Percentiles rank a stretch among this genome's conserved stretches.
phyloP scores from a whole-genome alignment of 23 tunicate genomes.

The Ciona savignyi region DNA sequence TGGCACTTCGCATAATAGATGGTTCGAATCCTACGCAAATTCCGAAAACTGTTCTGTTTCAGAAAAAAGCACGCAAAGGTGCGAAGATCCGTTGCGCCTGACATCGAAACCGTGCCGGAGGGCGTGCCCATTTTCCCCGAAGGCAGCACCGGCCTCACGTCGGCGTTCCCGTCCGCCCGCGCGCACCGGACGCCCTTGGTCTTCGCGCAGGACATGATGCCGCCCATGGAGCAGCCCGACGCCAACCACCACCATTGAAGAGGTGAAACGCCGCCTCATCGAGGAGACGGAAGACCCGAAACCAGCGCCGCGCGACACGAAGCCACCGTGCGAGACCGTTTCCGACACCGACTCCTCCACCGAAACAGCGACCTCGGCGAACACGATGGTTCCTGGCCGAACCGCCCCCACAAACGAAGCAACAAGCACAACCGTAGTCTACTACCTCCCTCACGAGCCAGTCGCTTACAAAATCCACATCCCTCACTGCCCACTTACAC shows the following conservation, averaged over 20 bases:
- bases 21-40: too few species aligned
- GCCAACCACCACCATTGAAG: conserved; percentile 77
- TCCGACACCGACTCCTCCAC: conserved; percentile 44
- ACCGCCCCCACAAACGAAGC: background rate
- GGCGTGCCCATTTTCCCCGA: conserved; percentile 44
- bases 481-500: conserved; percentile 43
- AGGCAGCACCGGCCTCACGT: conserved; percentile 22
- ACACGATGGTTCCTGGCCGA: conserved; percentile 10
- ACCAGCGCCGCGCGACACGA: background rate
- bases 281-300: conserved; percentile 52
- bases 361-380: conserved; percentile 32
- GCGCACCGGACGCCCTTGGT: conserved; percentile 22
- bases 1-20: too few species aligned
- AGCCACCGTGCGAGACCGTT: background rate
- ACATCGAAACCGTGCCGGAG: conserved; percentile 12
- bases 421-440: conserved; percentile 33
- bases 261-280: conserved; percentile 81
- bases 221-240: conserved; percentile 73
- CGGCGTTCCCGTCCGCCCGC: conserved; percentile 10
- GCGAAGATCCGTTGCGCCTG: conserved; percentile 8
- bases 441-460: conserved; percentile 50
- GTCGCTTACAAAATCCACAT: conserved; percentile 50
- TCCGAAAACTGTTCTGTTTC: too few species aligned
- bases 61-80: conserved; percentile 11
- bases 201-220: conserved; percentile 76